Evolutionary conservation across 2,888 invertebrate species (phyloP), one percentile per base, ranked within the genome.

Genomic region (Sialis lutaria): DNA sequence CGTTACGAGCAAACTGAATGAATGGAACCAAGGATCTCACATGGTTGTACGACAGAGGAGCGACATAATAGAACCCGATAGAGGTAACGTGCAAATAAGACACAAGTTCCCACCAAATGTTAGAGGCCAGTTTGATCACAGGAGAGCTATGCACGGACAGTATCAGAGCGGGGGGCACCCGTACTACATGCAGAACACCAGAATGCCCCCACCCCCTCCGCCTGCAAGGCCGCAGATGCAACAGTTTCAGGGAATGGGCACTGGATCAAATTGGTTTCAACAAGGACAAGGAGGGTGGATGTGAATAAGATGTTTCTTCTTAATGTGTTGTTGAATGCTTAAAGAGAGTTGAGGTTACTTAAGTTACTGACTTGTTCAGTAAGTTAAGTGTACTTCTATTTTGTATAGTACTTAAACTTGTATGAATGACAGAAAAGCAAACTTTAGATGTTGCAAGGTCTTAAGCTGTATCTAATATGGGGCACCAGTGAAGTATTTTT

Each of bases 221-320:
- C 37, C 37, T 6, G n/a, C 37, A 37, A 22, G 22, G 22, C 22
- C 22, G 22, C 22, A 22, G 22, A 22, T 22, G 22, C 37, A 37
- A 7, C 37, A 37, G 8, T 37, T 37, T 37, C 37, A n/a, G n/a
- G 12, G 7, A 6, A 22, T 22, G 22, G 22, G 22, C 22, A 22
- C 22, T 22, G 22, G 22, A 22, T 13, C 10, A 13, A 42, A 42
- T 42, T 42, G 42, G 42, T 42, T 30, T 22, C 30, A n/a, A 42
- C 42, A 13, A 2, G 39, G 39, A 30, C 42, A 42, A 42, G 42
- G 42, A 8, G 42, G 42, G n/a, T 31, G 22, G 42, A 42, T 42
- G 42, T 42, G 31, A 42, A 42, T 42, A 41, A 12, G 42, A 35
- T 9, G 2, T 35, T 35, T 35, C n/a, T 35, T 35, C n/a, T 35